A percentile compares a stretch with the other conserved stretches of the same genome.
Evolutionary conservation across 2,113 vertebrate genomes (phyloP).

Genomic region (Stictonetta naevosa): DNA sequence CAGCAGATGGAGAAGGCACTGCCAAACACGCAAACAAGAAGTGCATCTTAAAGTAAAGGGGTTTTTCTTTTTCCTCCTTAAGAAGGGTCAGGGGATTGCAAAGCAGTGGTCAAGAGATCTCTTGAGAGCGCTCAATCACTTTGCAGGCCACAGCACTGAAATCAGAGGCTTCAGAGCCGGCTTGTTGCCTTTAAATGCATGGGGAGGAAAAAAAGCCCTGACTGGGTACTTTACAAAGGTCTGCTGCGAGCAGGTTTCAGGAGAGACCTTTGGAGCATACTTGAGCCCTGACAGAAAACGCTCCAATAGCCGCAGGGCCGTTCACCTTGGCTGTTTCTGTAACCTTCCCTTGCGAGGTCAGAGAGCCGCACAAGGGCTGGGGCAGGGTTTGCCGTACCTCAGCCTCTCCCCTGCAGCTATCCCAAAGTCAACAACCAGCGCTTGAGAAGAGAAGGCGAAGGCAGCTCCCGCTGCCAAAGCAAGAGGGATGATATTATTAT

Average conservation of each 20-base stretch:
- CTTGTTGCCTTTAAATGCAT: background rate
- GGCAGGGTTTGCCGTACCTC: background rate
- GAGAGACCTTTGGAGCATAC: background rate
- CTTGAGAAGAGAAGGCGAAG: background rate
- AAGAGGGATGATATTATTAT: background rate
- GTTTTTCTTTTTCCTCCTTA: background rate
- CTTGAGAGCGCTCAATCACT: background rate
- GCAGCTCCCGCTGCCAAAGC: background rate
- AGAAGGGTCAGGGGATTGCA: background rate
- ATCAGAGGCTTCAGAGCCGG: background rate
- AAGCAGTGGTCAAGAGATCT: background rate
- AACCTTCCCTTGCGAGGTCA: background rate
- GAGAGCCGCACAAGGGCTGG: accelerated
- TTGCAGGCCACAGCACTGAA: background rate
- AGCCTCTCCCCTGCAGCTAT: background rate
- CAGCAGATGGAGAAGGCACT: background rate
- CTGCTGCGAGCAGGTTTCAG: background rate
- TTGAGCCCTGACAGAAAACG: background rate
- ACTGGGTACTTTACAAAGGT: background rate
- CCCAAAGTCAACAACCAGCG: background rate
- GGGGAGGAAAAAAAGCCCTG: background rate
- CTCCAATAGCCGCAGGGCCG: background rate
- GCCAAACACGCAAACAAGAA: background rate
- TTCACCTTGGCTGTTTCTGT: background rate
- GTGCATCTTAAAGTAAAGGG: background rate